phyloP scores from a whole-genome alignment of 1,140 invertebrate genomes.

The Leptestheria dahalacensis region DNA sequence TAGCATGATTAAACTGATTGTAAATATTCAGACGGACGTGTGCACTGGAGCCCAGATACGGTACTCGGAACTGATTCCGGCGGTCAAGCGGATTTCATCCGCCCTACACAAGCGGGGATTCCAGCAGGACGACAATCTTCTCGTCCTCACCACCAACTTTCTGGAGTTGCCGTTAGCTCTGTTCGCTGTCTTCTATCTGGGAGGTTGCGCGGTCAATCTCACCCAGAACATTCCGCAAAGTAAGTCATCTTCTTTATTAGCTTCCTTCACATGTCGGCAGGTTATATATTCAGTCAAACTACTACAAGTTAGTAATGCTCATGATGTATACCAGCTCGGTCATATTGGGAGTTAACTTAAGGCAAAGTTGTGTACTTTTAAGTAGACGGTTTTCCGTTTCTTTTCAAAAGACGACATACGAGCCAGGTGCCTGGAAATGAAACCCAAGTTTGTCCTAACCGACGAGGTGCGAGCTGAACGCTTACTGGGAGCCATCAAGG shows the following conservation, averaged over 20 bases:
- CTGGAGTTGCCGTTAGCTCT: not conserved
- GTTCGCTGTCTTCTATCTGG: not conserved
- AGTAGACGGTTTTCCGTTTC: too few species aligned
- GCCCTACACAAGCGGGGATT: constrained; percentile 2
- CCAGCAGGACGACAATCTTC: not conserved
- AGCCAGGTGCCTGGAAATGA: not conserved
- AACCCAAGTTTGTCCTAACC: not conserved
- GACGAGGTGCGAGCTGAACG: not conserved
- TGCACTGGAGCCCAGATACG: constrained; percentile 1
- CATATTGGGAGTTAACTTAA: too few species aligned
- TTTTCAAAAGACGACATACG: constrained; percentile 3
- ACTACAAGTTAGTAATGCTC: not conserved
- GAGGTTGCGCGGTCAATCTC: not conserved
- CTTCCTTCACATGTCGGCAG: not conserved
- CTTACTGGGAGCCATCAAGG: not conserved
- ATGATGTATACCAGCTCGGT: not conserved
- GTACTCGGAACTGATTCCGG: not conserved
- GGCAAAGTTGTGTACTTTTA: too few species aligned
- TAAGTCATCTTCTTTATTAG: not conserved
- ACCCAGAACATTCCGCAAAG: not conserved
- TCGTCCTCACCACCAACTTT: not conserved
- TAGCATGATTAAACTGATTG: too few species aligned
- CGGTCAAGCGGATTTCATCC: not conserved
- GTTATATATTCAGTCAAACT: not conserved
- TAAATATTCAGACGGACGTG: constrained; percentile 8